phyloP scores from a whole-genome alignment of 2,113 vertebrate genomes.

The Aphyosemion australe region DNA sequence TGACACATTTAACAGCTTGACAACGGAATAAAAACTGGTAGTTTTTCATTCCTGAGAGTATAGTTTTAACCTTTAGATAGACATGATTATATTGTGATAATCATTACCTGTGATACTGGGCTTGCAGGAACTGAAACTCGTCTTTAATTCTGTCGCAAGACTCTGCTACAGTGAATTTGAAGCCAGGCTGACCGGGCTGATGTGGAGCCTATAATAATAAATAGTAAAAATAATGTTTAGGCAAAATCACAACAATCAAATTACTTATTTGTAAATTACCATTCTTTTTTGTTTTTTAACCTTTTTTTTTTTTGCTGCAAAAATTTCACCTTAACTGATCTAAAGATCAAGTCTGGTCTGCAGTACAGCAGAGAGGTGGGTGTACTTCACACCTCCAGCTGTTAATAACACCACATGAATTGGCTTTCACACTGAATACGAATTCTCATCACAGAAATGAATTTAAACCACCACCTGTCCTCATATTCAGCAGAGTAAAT shows the following conservation, averaged over 20 bases:
- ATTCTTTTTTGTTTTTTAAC: no score
- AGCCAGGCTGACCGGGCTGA: constrained; percentile 93
- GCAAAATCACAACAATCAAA: constrained; percentile 52
- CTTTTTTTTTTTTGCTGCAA: no score
- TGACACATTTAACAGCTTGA: constrained; percentile 48
- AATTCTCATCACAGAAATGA: constrained; percentile 27
- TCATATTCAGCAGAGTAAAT: constrained; percentile 43
- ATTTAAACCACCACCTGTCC: constrained; percentile 48
- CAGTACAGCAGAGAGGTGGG: constrained; percentile 27
- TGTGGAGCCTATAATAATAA: constrained; percentile 85
- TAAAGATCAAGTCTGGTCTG: constrained; percentile 24
- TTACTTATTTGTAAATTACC: constrained; percentile 12
- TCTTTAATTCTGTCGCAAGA: constrained; percentile 96
- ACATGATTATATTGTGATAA: constrained; percentile 16
- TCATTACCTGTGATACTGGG: constrained; percentile 93
- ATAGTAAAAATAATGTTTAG: neutral
- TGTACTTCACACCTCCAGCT: constrained; percentile 49
- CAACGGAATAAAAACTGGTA: constrained; percentile 13
- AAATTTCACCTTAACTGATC: constrained; percentile 11
- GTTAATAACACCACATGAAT: constrained; percentile 47
- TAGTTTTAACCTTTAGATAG: constrained; percentile 9
- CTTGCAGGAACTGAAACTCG: constrained; percentile 95
- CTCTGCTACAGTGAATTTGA: constrained; percentile 95
- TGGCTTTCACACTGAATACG: constrained; percentile 31
- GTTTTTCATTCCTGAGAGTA: constrained; percentile 22